Evolutionary conservation across 1,140 invertebrate genomes (phyloP).

Genomic region (Venustaconcha ellipsiformis): DNA sequence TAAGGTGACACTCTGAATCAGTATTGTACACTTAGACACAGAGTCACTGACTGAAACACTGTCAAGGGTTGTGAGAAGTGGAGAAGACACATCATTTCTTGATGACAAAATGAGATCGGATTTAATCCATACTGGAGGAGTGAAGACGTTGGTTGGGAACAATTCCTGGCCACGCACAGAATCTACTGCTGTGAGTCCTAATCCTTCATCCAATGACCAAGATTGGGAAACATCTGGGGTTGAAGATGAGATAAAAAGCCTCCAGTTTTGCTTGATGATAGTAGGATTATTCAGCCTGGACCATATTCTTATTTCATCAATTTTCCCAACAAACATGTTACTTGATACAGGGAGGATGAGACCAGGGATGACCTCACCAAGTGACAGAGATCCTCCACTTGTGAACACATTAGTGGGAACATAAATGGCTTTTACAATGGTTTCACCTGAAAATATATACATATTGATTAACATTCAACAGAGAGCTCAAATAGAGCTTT

Average conservation of each 20-base stretch:
- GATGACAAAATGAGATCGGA: constrained; percentile 31
- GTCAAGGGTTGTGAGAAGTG: constrained; percentile 14
- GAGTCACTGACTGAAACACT: not conserved
- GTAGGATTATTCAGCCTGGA: constrained; percentile 45
- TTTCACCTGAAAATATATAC: constrained; percentile 13
- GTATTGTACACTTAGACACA: no score
- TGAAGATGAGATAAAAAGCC: constrained; percentile 16
- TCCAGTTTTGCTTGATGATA: constrained; percentile 32
- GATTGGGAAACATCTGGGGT: constrained; percentile 38
- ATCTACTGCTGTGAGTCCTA: constrained; percentile 34
- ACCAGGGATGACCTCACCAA: constrained; percentile 33
- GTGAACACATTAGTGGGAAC: constrained; percentile 26
- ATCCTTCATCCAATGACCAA: constrained; percentile 44
- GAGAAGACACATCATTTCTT: constrained; percentile 15
- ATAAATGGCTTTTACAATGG: constrained; percentile 31
- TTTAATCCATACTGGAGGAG: constrained; percentile 36
- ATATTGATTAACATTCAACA: no score
- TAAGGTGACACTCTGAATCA: not conserved
- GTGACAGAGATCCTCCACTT: constrained; percentile 34
- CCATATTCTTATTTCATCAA: constrained; percentile 49
- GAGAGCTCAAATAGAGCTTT: no score
- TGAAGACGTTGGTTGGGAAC: constrained; percentile 15
- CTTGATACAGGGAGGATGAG: constrained; percentile 9
- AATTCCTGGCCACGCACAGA: constrained; percentile 13
- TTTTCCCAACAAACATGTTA: constrained; percentile 34